Base-by-base conservation (phyloP, 2,113 vertebrate genomes). In the Cavia aperea region DNA sequence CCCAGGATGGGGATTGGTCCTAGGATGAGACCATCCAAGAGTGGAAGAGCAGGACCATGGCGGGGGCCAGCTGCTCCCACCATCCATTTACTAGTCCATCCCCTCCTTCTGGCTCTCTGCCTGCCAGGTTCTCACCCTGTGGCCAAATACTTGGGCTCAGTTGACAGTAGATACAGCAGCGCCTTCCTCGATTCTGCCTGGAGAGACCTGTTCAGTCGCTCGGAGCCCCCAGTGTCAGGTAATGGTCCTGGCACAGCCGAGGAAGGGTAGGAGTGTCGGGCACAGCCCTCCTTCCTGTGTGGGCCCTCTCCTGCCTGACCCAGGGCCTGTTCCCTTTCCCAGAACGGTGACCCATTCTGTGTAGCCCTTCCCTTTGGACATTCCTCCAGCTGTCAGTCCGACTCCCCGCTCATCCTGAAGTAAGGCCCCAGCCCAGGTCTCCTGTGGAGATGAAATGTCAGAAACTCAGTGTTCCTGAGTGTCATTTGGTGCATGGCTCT, bases 161-260 rank as follows among this genome's bases (percentile, higher is more conserved):
- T 99, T 0, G 98, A 99, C 96, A 98, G 98, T 93, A 98, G 98
- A 89, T 99, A 99, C 91, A 98, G 97, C 87, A 97, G 98, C 23
- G 96, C 97, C 72, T 99, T 99, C 96, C 97, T 99, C 49, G 98
- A 99, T 66, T 95, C 97, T 24, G 96, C 97, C 0, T 99, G 99
- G 99, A 98, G 98, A 93, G 99, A 99, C 29, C 93, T 98, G 83
- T 99, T 99, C 94, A 98, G 98, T 94, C 98, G 98, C 90, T 96
- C 98, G 0, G 99, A 99, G 94, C 97, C 98, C 0, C 98, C 99
- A 0, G 97, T 97, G 90, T 96, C 97, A 79, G 98, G 98, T 99
- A 96, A 92, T 4, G 12, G 13, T 19, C 51, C 39, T 33, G 1
- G 4, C 9, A 2, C 78, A 26, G 72, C 93, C 21, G 15, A 46